Percentiles rank a stretch among this genome's conserved stretches.
phyloP scores from a whole-genome alignment of 1,140 invertebrate species.

The Steinernema khuongi region DNA sequence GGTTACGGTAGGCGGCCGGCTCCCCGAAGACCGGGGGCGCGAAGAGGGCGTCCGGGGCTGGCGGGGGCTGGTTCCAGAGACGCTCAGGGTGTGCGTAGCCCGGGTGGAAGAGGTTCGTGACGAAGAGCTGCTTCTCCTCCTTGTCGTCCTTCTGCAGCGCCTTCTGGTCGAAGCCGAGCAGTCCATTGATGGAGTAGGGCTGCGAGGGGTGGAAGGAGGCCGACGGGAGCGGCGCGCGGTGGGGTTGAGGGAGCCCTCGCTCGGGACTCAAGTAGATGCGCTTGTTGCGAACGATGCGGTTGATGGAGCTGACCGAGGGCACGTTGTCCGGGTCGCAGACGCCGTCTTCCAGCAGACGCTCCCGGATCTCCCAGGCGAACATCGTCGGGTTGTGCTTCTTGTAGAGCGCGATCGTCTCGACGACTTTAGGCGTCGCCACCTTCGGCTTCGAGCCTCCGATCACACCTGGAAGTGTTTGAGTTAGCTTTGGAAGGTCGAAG shows the following conservation, averaged over 20 bases:
- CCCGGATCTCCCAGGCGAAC: conserved; percentile 99
- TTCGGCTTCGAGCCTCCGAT: conserved; percentile 98
- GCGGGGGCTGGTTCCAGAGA: neutral
- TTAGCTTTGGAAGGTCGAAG: too few species aligned
- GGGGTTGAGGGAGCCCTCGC: neutral
- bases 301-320: conserved; percentile 95
- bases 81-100: neutral
- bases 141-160: conserved; percentile 23
- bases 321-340: conserved; percentile 98
- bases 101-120: neutral
- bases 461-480: conserved; percentile 71
- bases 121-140: neutral
- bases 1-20: conserved; percentile 1
- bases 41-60: neutral
- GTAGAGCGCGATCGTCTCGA: conserved; percentile 94
- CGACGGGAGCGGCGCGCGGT: neutral
- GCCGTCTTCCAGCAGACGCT: conserved; percentile 86
- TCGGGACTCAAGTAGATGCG: neutral
- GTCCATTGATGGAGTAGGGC: conserved; percentile 34
- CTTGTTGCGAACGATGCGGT: conserved; percentile 66
- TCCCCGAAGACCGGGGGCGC: neutral
- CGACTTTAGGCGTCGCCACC: conserved; percentile 94
- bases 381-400: conserved; percentile 98
- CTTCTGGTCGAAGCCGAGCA: conserved; percentile 36
- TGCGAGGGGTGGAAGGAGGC: neutral